phyloP scores from a whole-genome alignment of 1,140 invertebrate genomes.

The Saccostrea glomerata region DNA sequence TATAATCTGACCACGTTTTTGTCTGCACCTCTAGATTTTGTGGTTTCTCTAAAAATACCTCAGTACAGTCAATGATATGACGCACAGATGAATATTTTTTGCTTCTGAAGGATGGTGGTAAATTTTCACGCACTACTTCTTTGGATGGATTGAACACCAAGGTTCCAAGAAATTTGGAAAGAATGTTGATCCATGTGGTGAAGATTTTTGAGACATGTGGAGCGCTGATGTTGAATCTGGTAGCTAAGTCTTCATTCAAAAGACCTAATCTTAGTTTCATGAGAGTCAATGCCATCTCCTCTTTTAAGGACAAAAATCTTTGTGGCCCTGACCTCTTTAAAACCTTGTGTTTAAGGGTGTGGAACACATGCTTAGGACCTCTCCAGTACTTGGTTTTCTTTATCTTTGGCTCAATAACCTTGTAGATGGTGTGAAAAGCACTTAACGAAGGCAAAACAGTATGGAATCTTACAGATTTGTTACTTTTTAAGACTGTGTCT shows the following conservation, averaged over 20 bases:
- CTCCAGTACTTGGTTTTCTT: conserved; percentile 9
- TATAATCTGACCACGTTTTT: conserved; percentile 33
- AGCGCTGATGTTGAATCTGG: background rate
- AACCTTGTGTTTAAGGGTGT: background rate
- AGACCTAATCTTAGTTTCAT: background rate
- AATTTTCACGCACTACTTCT: too few species aligned
- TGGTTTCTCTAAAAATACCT: conserved; percentile 41
- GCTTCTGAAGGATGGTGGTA: background rate
- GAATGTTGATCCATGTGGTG: conserved; percentile 6
- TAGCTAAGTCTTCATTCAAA: background rate
- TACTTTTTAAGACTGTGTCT: background rate
- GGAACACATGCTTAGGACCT: background rate
- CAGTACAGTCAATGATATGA: conserved; percentile 36
- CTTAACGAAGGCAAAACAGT: background rate
- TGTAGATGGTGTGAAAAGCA: background rate
- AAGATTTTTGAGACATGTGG: background rate
- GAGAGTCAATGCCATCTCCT: conserved; percentile 4
- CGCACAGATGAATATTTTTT: background rate
- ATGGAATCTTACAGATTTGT: conserved; percentile 15
- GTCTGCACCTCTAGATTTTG: background rate
- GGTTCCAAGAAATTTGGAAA: background rate
- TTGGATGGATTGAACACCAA: conserved; percentile 19
- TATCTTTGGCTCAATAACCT: background rate
- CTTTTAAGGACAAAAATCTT: background rate
- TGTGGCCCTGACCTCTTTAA: background rate